phyloP scores from a whole-genome alignment of 2,888 invertebrate species.

The Polymixis flavicincta region DNA sequence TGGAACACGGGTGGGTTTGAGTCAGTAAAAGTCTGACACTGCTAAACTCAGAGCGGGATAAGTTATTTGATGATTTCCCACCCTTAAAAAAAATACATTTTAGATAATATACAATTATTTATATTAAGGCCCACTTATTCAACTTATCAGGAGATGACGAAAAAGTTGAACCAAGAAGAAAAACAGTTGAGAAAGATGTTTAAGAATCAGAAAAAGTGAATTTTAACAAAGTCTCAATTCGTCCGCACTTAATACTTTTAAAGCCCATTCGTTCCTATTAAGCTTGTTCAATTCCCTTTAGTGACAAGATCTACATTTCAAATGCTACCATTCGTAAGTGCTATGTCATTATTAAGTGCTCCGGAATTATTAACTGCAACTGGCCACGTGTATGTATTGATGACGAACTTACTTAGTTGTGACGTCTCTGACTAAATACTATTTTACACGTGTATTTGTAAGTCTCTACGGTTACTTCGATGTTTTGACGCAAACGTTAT shows the following conservation, averaged over 20 bases:
- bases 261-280: not conserved
- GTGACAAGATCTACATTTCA: not conserved
- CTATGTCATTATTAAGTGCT: conserved; percentile 26
- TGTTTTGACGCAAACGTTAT: not conserved
- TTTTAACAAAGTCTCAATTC: not conserved
- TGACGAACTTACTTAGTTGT: not conserved
- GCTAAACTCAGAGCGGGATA: too few species aligned
- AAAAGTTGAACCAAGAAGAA: not conserved
- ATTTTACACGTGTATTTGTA: not conserved
- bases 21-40: too few species aligned
- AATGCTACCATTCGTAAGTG: conserved; percentile 28
- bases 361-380: conserved; percentile 33
- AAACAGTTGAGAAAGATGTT: not conserved
- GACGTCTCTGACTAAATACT: not conserved
- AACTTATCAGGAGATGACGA: too few species aligned
- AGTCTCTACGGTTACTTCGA: not conserved
- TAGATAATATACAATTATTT: not conserved
- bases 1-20: too few species aligned
- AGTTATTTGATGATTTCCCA: too few species aligned
- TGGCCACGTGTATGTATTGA: conserved; percentile 9
- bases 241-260: not conserved
- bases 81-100: too few species aligned
- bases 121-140: not conserved
- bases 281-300: conserved; percentile 21
- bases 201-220: not conserved